Conservation (phyloP, 2,797 vertebrate genomes). For the Danio jaintianensis region DNA sequence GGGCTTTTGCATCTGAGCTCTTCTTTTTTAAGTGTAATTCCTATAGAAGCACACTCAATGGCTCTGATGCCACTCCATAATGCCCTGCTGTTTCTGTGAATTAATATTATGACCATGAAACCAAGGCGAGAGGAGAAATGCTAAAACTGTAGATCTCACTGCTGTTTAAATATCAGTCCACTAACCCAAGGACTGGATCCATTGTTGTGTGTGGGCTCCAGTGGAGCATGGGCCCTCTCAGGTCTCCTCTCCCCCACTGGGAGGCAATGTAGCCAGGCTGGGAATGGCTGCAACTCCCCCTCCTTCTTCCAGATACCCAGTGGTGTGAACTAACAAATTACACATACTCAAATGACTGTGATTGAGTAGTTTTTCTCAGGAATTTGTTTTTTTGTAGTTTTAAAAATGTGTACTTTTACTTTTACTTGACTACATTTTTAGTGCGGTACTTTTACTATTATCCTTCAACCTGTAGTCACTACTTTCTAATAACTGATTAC, state of each 20-base stretch:
- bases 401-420: no score
- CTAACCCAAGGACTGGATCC: not conserved
- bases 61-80: not conserved
- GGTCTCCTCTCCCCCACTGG: constrained; percentile 18
- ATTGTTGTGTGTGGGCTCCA: constrained; percentile 24
- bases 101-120: not conserved
- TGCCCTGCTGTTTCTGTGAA: constrained; percentile 36
- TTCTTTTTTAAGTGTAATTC: not conserved
- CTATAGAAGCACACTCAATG: not conserved
- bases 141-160: constrained; percentile 17
- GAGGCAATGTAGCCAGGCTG: constrained; percentile 56
- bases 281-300: constrained; percentile 42
- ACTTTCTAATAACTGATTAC: no score
- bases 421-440: no score
- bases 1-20: no score
- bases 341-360: no score
- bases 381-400: no score
- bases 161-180: not conserved
- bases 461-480: no score
- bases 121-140: constrained; percentile 2
- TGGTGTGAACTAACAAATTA: no score
- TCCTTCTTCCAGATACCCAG: constrained; percentile 1
- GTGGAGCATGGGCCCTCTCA: not conserved
- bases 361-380: no score
- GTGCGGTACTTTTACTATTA: no score